phyloP scores from a whole-genome alignment of 2,113 vertebrate species.

The Tachysurus fulvidraco region DNA sequence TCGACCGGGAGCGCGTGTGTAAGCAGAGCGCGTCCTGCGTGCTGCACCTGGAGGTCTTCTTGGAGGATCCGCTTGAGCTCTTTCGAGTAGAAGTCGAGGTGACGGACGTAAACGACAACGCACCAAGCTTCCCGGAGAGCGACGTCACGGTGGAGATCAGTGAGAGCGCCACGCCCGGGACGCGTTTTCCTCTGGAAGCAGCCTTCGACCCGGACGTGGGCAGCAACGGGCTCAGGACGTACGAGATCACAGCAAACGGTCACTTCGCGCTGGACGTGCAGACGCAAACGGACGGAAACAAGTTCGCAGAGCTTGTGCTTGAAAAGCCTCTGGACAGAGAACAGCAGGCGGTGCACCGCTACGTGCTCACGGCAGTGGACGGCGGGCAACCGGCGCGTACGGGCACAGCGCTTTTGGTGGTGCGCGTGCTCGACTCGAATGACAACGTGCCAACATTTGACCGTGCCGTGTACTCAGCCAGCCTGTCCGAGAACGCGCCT shows the following conservation, averaged over 20 bases:
- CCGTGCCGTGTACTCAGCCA: slow-evolving; percentile 90
- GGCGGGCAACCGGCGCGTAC: slow-evolving; percentile 89
- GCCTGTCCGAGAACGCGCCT: slow-evolving; percentile 88
- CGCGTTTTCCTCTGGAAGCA: slow-evolving; percentile 94
- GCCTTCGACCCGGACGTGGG: slow-evolving; percentile 97
- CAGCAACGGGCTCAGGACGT: slow-evolving; percentile 93
- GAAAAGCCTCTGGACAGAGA: slow-evolving; percentile 93
- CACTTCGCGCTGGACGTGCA: slow-evolving; percentile 96
- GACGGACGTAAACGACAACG: slow-evolving; percentile 97
- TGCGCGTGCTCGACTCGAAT: slow-evolving; percentile 94
- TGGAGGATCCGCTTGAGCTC: slow-evolving; percentile 95
- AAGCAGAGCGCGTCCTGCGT: slow-evolving; percentile 91
- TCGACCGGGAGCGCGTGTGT: slow-evolving; percentile 95
- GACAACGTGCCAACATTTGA: slow-evolving; percentile 96
- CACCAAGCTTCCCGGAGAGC: slow-evolving; percentile 90
- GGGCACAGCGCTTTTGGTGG: slow-evolving; percentile 91
- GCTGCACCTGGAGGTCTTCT: slow-evolving; percentile 93
- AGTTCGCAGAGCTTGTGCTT: slow-evolving; percentile 93
- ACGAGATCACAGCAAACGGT: slow-evolving; percentile 93
- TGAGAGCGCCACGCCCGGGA: slow-evolving; percentile 94
- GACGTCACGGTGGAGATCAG: slow-evolving; percentile 97
- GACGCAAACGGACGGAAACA: slow-evolving; percentile 92
- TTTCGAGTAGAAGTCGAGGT: slow-evolving; percentile 96
- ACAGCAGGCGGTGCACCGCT: slow-evolving; percentile 93
- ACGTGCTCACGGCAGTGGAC: slow-evolving; percentile 95